Conservation (phyloP, 1,140 invertebrate species). For the Hycleus cichorii region DNA sequence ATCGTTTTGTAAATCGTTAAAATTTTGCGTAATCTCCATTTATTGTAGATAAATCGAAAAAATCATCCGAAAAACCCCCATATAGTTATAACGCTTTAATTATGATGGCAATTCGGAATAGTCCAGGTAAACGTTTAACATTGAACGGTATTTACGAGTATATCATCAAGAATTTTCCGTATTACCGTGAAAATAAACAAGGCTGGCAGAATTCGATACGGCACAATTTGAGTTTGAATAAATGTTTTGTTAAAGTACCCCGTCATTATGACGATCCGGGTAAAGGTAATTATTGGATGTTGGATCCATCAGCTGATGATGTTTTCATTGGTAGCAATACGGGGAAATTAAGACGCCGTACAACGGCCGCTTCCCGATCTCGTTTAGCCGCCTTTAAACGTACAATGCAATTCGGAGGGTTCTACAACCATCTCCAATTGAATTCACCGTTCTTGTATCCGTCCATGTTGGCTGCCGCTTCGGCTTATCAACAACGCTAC, state of each 20-base stretch:
- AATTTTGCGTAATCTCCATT: too few species aligned
- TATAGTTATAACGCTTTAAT: slow-evolving; percentile 99
- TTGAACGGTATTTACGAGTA: slow-evolving; percentile 99
- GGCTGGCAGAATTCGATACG: slow-evolving; percentile 99
- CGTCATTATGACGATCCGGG: slow-evolving; percentile 90
- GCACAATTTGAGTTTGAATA: slow-evolving; percentile 95
- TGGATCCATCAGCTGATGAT: slow-evolving; percentile 90
- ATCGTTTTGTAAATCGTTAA: too few species aligned
- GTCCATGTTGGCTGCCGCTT: slow-evolving; percentile 34
- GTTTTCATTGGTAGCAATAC: slow-evolving; percentile 97
- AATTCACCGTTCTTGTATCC: slow-evolving; percentile 25
- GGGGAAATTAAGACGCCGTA: slow-evolving; percentile 82
- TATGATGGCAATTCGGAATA: slow-evolving; percentile 98
- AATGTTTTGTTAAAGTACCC: slow-evolving; percentile 97
- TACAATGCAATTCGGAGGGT: slow-evolving; percentile 45
- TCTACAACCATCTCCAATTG: slow-evolving; percentile 46
- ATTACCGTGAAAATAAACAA: slow-evolving; percentile 96
- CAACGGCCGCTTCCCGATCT: slow-evolving; percentile 77
- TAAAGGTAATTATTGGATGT: slow-evolving; percentile 95
- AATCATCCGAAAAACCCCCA: slow-evolving; percentile 79
- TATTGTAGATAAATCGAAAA: slow-evolving; percentile 44
- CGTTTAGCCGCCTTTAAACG: slow-evolving; percentile 83
- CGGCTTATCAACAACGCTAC: slow-evolving; percentile 30
- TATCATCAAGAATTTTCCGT: slow-evolving; percentile 97
- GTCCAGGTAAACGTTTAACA: slow-evolving; percentile 89